Evolutionary conservation across 2,113 vertebrate species (phyloP), one percentile per base, ranked within the genome.

Genomic region (Catharus bicknelli): DNA sequence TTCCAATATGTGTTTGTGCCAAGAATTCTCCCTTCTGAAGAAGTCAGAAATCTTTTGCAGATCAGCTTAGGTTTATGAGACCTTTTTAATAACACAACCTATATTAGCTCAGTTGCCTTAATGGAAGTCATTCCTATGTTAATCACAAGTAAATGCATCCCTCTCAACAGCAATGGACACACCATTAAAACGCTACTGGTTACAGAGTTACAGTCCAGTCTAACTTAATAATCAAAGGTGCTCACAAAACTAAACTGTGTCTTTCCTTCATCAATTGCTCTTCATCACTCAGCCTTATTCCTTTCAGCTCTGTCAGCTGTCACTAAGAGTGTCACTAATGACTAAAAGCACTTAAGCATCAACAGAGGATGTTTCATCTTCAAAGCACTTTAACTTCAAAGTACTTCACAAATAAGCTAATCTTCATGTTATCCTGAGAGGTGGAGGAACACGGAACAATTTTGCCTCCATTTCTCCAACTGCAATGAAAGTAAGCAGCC

Each of bases 331-430:
- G 78, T 70, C 91, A 87, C 84, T 90, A 94, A 91, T 82, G 77
- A 88, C 83, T 90, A 54, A 54, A 77, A 80, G 88, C 47, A 86
- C 80, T 93, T 86, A 66, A 89, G 75, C 63, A 73, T 15, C 13
- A 1, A 88, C 62, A 89, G 50, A 73, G 58, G 76, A 78, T 8
- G 16, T 92, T 93, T 94, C 78, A 91, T 94, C 84, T 94, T 93
- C 93, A 92, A 92, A 96, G 90, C 51, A 70, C 78, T 94, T 86
- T 62, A 91, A 83, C 75, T 77, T 91, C 75, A 83, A 93, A 90
- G 82, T 84, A 63, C 82, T 77, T 63, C 50, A 85, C 47, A 88
- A 94, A 94, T 80, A 57, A 95, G 85, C 40, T 85, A 94, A 94
- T 94, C 75, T 77, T 73, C 36, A 51, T 2, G 48, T 83, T 92